Conservation (phyloP, 2,888 invertebrate genomes). For the Oxystoma pomonae region DNA sequence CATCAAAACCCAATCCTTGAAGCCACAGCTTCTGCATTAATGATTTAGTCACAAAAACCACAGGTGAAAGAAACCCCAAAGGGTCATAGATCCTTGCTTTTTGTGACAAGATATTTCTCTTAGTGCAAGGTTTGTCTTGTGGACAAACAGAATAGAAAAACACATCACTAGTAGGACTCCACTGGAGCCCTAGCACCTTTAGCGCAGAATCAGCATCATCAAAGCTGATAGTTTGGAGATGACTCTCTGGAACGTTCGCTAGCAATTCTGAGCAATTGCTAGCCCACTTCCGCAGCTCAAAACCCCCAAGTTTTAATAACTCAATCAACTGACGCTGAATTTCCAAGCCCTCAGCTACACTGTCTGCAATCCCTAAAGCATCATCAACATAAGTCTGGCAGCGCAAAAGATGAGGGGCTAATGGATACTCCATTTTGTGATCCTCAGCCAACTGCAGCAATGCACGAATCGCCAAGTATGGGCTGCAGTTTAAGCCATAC, state of each 20-base stretch:
- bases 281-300: neutral
- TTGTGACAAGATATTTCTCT: neutral
- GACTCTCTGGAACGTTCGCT: neutral
- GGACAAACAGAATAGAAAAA: neutral
- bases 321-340: neutral
- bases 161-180: neutral
- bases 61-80: neutral
- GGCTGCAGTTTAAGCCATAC: neutral
- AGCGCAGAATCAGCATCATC: neutral
- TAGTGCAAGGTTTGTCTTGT: neutral
- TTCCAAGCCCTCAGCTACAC: neutral
- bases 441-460: neutral
- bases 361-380: neutral
- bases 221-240: neutral
- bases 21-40: constrained; percentile 1
- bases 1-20: neutral
- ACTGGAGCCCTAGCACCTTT: neutral
- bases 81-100: neutral
- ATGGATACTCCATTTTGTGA: neutral
- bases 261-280: neutral
- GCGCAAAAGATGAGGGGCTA: neutral
- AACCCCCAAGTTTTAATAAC: neutral
- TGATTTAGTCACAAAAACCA: neutral
- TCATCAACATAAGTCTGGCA: neutral
- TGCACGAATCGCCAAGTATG: neutral